Percentiles rank a stretch among this genome's conserved stretches.
phyloP scores from a whole-genome alignment of 1,140 invertebrate genomes.

The Whitmania pigra region DNA sequence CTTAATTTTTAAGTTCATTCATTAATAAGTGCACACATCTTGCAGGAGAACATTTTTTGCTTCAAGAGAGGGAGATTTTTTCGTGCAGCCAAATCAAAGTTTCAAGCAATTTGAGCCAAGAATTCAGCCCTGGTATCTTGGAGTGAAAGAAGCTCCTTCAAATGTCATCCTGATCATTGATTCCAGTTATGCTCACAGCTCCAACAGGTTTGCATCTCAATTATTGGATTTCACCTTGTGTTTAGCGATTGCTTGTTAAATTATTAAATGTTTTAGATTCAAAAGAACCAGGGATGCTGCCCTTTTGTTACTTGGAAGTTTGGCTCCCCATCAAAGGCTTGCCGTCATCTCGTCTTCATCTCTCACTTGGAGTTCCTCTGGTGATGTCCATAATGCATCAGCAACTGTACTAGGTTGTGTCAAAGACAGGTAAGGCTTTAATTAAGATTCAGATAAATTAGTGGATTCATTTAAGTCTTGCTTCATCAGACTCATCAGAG shows the following conservation, averaged over 20 bases:
- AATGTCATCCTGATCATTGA: slow-evolving; percentile 30
- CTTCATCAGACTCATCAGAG: slow-evolving; percentile 16
- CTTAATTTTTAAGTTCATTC: background rate
- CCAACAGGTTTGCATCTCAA: background rate
- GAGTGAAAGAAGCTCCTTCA: slow-evolving; percentile 29
- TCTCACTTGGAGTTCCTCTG: slow-evolving; percentile 27
- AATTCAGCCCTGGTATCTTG: slow-evolving; percentile 30
- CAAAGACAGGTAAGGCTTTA: background rate
- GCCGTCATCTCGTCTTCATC: slow-evolving; percentile 29
- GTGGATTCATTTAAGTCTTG: slow-evolving; percentile 16
- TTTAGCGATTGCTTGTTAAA: background rate
- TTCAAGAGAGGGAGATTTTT: slow-evolving; percentile 26
- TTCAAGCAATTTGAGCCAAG: slow-evolving; percentile 32
- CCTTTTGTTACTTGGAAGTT: slow-evolving; percentile 27
- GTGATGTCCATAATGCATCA: slow-evolving; percentile 16
- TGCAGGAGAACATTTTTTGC: slow-evolving; percentile 31
- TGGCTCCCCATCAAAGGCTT: slow-evolving; percentile 28
- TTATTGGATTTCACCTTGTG: background rate
- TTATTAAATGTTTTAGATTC: slow-evolving; percentile 22
- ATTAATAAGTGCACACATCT: slow-evolving; percentile 7
- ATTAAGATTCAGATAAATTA: background rate
- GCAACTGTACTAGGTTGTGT: background rate
- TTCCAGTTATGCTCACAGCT: slow-evolving; percentile 23
- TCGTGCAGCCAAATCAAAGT: slow-evolving; percentile 28
- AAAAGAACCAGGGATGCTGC: slow-evolving; percentile 27